Conservation (phyloP, 2,797 vertebrate genomes). For the Sebastiscus tertius region DNA sequence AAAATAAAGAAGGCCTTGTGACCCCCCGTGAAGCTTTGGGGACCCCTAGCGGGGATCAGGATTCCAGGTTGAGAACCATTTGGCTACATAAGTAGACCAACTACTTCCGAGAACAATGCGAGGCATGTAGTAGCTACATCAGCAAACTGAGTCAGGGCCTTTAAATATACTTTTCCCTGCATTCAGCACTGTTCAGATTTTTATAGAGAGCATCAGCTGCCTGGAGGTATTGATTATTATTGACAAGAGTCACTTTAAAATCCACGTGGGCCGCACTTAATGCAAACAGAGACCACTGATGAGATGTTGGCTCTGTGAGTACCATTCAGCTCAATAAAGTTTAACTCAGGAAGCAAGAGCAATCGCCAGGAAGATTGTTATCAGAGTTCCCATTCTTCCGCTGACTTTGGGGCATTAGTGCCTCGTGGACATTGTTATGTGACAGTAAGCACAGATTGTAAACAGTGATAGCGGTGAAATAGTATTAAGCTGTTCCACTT, state of each 20-base stretch:
- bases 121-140: neutral
- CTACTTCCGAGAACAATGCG: slow-evolving; percentile 1
- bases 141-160: slow-evolving; percentile 7
- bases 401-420: neutral
- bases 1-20: too few species aligned
- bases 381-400: slow-evolving; percentile 2
- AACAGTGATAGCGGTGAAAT: neutral
- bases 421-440: neutral
- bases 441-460: slow-evolving; percentile 7
- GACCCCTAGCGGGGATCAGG: too few species aligned
- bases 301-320: neutral
- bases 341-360: slow-evolving; percentile 11
- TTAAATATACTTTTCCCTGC: slow-evolving; percentile 26
- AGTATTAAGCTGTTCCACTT: neutral
- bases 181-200: slow-evolving; percentile 26
- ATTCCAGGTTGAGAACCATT: too few species aligned
- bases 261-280: slow-evolving; percentile 38
- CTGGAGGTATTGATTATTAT: slow-evolving; percentile 10
- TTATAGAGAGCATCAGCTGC: slow-evolving; percentile 3
- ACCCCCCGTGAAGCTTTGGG: too few species aligned
- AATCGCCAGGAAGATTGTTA: slow-evolving; percentile 8
- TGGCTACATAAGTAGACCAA: slow-evolving; percentile 12
- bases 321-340: slow-evolving; percentile 28
- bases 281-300: slow-evolving; percentile 29
- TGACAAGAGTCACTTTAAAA: slow-evolving; percentile 29